Base-by-base conservation (phyloP, 2,888 invertebrate genomes). In the Erpobdella octoculata region DNA sequence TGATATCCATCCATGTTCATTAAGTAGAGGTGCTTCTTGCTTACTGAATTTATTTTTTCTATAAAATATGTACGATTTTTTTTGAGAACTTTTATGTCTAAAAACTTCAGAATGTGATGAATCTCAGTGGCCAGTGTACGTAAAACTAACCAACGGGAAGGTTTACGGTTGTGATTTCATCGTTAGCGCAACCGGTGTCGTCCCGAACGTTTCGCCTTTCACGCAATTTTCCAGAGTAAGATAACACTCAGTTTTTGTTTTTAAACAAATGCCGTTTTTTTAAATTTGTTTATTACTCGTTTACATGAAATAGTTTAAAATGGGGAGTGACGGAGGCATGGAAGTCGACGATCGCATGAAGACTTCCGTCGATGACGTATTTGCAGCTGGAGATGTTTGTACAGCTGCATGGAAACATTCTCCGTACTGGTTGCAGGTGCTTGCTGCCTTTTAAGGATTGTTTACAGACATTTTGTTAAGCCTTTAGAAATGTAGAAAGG, bases 341-440 rank as follows among this genome's bases (percentile, higher is more conserved):
- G 83, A 86, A 75, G 92, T 98, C 0, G 88, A 94, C 85, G 89
- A 90, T 81, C 87, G 88, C 79, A 90, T 98, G 88, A 87, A 89
- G 81, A 93, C 94, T 1, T 89, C 89, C 65, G 79, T 90, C 2
- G 79, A 81, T 33, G 87, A 90, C 82, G 87, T 98, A 33, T 98
- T 88, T 86, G 96, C 96, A 9, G 96, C 95, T 62, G 98, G 98
- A 1, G 98, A 99, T 87, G 89, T 92, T 8, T 95, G 94, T 78
- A 86, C 87, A 75, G 89, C 91, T n/a, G 85, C 85, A 38, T 96
- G 95, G 95, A 76, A 80, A 38, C 80, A 85, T 6, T 77, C 83
- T 25, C 76, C 78, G 28, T 79, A 80, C 71, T 83, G 82, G 82
- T 61, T 79, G 37, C 82, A 82, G 79, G 82, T 81, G 73, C 35